Evolutionary conservation across 2,888 invertebrate genomes (phyloP).

Genomic region (Nemurella pictetii): DNA sequence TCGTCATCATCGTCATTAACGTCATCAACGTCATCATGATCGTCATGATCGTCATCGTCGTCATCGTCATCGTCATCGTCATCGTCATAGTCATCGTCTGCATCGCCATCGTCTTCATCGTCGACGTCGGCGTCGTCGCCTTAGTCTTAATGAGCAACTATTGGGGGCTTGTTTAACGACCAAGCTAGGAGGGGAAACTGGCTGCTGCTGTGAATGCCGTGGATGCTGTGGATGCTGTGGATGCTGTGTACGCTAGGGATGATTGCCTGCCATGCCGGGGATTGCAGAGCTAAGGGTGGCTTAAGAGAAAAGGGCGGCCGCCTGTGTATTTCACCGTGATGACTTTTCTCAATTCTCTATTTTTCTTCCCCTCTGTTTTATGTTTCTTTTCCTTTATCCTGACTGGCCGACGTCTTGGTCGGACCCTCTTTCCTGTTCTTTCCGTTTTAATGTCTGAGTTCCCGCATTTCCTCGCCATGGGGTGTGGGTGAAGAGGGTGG

Average conservation of each 20-base stretch:
- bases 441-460: not conserved
- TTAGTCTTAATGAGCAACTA: not conserved
- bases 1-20: too few relatives aligned
- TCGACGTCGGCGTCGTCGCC: not conserved
- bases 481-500: too few relatives aligned
- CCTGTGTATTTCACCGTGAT: not conserved
- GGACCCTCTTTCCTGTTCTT: slow-evolving; percentile 4
- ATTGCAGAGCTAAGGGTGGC: not conserved
- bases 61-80: not conserved
- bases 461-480: not conserved
- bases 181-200: not conserved
- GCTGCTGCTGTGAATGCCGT: too few relatives aligned
- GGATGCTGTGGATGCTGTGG: too few relatives aligned
- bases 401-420: not conserved
- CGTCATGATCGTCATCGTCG: not conserved
- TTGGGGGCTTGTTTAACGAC: not conserved
- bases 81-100: too few relatives aligned
- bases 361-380: slow-evolving; percentile 21
- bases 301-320: not conserved
- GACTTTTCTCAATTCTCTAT: slow-evolving; percentile 6
- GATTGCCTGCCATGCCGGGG: not conserved
- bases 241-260: too few relatives aligned
- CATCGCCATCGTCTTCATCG: not conserved
- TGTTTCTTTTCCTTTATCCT: slow-evolving; percentile 29
- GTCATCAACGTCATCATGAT: too few relatives aligned